Conservation (phyloP, 2,797 vertebrate species). For the Acanthis flammea region DNA sequence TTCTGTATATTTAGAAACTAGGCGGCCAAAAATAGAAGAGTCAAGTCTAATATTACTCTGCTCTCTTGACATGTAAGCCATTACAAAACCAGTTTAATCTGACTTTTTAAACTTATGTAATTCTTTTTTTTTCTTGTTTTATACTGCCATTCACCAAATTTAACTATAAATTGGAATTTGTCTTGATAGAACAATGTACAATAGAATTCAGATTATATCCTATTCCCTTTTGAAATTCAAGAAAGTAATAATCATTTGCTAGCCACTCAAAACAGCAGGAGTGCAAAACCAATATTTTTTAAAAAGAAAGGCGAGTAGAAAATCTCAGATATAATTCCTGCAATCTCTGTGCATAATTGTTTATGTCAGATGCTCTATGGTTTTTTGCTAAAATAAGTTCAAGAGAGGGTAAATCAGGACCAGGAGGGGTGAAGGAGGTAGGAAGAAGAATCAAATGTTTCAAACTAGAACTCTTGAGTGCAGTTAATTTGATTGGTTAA, state of each 20-base stretch:
- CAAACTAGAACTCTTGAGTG: neutral
- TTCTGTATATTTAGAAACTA: neutral
- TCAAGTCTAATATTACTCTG: neutral
- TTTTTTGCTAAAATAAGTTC: neutral
- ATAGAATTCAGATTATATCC: neutral
- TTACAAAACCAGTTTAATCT: neutral
- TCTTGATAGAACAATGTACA: neutral
- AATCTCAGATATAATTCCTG: neutral
- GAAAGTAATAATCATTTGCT: neutral
- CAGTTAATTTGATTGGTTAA: neutral
- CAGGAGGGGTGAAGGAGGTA: rapidly evolving
- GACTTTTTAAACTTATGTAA: neutral
- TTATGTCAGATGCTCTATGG: neutral
- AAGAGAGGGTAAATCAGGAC: neutral
- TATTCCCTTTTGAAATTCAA: neutral
- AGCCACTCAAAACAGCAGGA: neutral
- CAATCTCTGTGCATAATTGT: neutral
- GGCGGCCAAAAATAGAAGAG: neutral
- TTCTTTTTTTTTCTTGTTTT: neutral
- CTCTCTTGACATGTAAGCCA: neutral
- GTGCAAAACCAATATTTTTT: neutral
- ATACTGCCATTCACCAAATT: neutral
- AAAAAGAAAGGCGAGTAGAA: neutral
- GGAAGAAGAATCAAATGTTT: neutral
- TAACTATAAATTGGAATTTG: neutral